These are phyloP conservation scores for Bos taurus DNA, from an alignment of 2,113 vertebrate species.

Conservation along the genomic window ARS-UCD2.0 NC_037330.1:70201001-70201500, in stretches of 20 bases:
- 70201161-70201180: not conserved
- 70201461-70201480: not conserved
- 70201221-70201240: not conserved
- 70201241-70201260: not conserved
- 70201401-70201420: not conserved
- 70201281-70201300: not conserved
- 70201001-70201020: not conserved
- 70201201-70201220: not conserved
- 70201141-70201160: not conserved
- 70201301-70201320: not conserved
- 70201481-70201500: not conserved
- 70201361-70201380: not conserved
- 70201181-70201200: not conserved
- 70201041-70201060: not conserved
- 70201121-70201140: not conserved
- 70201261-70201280: not conserved
- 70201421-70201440: not conserved
- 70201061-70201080: not conserved
- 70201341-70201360: not conserved
- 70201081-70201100: not conserved
- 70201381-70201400: not conserved
- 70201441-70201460: not conserved
- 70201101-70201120: not conserved
- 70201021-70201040: not conserved
- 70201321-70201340: not conserved